Conservation (phyloP, 2,113 vertebrate genomes). For the Callithrix jacchus region DNA sequence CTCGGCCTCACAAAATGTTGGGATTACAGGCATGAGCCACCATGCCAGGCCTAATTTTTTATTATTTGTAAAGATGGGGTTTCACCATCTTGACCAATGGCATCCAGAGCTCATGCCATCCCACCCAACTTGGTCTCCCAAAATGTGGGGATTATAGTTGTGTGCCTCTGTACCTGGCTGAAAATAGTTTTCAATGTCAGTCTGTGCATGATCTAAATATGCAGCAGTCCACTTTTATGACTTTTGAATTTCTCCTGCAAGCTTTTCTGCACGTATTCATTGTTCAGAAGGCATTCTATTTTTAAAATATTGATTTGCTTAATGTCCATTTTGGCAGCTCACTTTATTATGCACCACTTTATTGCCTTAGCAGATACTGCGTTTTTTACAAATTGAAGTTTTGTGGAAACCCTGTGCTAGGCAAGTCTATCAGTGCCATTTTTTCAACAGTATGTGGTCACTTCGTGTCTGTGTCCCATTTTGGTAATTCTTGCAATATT, state of each 20-base stretch:
- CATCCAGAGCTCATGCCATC: too few relatives aligned
- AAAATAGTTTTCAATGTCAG: background rate
- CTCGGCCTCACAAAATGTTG: too few relatives aligned
- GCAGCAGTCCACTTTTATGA: background rate
- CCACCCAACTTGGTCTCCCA: too few relatives aligned
- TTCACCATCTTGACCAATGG: too few relatives aligned
- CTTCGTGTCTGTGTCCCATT: background rate
- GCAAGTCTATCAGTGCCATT: background rate
- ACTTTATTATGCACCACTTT: background rate
- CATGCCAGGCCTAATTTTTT: too few relatives aligned
- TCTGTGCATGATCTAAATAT: background rate
- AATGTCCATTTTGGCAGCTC: background rate
- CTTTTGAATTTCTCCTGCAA: background rate
- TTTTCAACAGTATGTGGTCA: background rate
- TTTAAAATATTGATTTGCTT: background rate
- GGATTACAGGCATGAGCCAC: too few relatives aligned
- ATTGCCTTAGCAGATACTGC: background rate
- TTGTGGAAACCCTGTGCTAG: background rate
- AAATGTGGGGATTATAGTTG: too few relatives aligned
- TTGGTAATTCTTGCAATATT: background rate
- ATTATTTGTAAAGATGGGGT: too few relatives aligned
- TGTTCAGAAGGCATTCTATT: background rate
- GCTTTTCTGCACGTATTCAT: background rate
- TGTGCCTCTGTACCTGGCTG: too few relatives aligned
- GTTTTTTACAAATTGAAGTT: background rate